phyloP scores from a whole-genome alignment of 2,797 vertebrate genomes.

The Sylvilagus floridanus region DNA sequence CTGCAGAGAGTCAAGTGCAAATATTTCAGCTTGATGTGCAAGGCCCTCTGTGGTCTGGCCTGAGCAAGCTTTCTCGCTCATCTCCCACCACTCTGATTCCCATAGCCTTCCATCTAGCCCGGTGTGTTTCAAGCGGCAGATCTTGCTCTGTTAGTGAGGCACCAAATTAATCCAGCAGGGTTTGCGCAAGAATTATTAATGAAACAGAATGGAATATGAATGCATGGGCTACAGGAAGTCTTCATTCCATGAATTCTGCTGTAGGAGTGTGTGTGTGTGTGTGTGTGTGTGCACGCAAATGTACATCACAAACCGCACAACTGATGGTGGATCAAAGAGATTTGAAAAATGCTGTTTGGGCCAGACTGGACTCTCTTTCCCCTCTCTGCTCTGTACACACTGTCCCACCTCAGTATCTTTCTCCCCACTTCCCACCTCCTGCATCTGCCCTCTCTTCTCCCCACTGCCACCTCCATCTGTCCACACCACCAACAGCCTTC shows the following conservation, averaged over 20 bases:
- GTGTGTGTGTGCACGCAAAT: not conserved
- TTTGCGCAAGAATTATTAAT: constrained; percentile 17
- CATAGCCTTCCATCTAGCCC: not conserved
- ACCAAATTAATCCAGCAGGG: not conserved
- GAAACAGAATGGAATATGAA: not conserved
- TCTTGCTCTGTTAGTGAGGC: not conserved
- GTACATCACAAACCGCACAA: not conserved
- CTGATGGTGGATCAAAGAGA: constrained; percentile 18
- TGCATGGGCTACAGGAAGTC: not conserved
- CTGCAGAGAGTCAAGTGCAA: not conserved
- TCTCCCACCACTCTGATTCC: not conserved
- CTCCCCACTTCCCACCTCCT: not conserved
- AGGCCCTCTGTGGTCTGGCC: not conserved
- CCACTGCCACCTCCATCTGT: not conserved
- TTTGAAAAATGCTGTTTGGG: not conserved
- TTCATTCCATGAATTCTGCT: constrained; percentile 37
- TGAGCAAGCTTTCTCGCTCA: not conserved
- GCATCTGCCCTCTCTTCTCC: fast-evolving
- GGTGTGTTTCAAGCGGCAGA: not conserved
- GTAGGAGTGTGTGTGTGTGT: not conserved
- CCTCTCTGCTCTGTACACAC: not conserved
- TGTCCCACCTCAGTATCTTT: fast-evolving
- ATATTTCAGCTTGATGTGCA: not conserved
- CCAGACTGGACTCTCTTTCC: not conserved
- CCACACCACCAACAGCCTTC: not conserved